phyloP scores from a whole-genome alignment of 2,113 vertebrate species.

The Pterocles orientalis region DNA sequence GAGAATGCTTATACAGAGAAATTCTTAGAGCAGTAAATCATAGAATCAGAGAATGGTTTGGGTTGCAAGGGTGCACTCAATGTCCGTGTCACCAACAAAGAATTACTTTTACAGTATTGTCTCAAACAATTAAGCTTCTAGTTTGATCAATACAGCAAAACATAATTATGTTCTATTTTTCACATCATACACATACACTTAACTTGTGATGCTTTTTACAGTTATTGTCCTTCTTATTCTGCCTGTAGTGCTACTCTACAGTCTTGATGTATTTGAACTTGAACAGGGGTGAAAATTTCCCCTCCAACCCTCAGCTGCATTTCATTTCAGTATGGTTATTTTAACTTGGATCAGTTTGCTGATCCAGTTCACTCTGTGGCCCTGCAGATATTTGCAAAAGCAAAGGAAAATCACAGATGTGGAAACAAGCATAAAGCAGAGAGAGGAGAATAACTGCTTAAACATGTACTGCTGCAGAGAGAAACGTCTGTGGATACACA shows the following conservation, averaged over 20 bases:
- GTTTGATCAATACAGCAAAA: neutral
- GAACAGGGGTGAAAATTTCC: neutral
- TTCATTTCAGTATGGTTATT: neutral
- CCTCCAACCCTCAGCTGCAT: neutral
- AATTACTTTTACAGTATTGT: neutral
- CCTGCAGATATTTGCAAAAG: neutral
- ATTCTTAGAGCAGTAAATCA: neutral
- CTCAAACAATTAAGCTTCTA: neutral
- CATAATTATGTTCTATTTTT: neutral
- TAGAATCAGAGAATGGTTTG: too few species aligned
- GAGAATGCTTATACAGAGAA: neutral
- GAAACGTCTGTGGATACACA: neutral
- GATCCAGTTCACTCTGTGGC: neutral
- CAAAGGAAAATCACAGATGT: neutral
- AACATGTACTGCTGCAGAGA: neutral
- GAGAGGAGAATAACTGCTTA: neutral
- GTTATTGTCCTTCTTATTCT: neutral
- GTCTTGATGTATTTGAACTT: neutral
- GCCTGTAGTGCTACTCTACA: neutral
- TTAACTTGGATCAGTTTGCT: neutral
- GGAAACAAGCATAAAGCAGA: neutral
- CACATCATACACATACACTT: rapidly evolving
- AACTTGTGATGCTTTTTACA: neutral
- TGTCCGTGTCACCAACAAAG: neutral
- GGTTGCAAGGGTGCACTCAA: neutral